Evolutionary conservation across 2,888 invertebrate genomes (phyloP).

Genomic region (Tanypteryx hageni): DNA sequence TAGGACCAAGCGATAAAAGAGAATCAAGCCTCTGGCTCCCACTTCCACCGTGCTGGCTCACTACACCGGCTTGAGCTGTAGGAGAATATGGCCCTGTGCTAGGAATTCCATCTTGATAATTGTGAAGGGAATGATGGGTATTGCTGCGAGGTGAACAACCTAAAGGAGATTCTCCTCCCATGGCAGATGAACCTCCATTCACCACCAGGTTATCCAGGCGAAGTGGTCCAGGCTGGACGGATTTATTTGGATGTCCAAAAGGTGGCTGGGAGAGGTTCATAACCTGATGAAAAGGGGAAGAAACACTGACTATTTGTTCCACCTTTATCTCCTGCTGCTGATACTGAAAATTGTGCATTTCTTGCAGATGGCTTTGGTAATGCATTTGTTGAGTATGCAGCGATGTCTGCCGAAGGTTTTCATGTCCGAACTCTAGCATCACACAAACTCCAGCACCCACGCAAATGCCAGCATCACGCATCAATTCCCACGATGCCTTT

Average conservation of each 20-base stretch:
- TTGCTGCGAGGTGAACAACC: slow-evolving; percentile 4
- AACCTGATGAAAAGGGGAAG: not conserved
- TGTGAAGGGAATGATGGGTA: slow-evolving; percentile 3
- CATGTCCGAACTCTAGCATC: too few relatives aligned
- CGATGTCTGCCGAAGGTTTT: too few relatives aligned
- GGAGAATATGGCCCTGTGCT: not conserved
- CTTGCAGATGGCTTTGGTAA: too few relatives aligned
- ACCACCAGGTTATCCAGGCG: slow-evolving; percentile 42
- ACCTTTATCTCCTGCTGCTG: too few relatives aligned
- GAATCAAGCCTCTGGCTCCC: slow-evolving; percentile 70
- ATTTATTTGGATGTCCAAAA: not conserved
- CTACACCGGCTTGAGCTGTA: not conserved
- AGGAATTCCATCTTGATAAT: slow-evolving; percentile 12
- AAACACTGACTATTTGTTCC: not conserved
- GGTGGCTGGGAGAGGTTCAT: not conserved
- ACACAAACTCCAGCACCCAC: too few relatives aligned
- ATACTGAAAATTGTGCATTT: too few relatives aligned
- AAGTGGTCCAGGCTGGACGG: slow-evolving; percentile 23
- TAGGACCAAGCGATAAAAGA: slow-evolving; percentile 66
- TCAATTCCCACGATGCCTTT: too few relatives aligned
- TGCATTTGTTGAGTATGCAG: too few relatives aligned
- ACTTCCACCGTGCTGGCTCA: slow-evolving; percentile 44
- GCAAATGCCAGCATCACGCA: too few relatives aligned
- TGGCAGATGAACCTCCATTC: not conserved
- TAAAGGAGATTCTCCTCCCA: not conserved